phyloP scores from a whole-genome alignment of 2,888 invertebrate species.

The Podotricha telesiphe region DNA sequence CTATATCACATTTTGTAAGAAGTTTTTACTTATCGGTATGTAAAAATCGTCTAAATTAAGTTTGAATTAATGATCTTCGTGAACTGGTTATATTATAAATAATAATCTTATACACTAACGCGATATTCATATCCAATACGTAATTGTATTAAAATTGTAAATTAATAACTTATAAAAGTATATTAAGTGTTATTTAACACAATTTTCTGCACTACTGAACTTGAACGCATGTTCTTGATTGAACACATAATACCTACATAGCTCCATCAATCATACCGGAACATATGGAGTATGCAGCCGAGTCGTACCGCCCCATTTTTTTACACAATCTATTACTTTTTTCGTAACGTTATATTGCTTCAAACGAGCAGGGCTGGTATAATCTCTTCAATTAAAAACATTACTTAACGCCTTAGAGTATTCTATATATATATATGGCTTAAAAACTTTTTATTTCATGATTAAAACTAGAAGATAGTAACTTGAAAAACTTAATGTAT shows the following conservation, averaged over 20 bases:
- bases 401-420: slow-evolving; percentile 65
- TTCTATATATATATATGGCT: background rate
- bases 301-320: slow-evolving; percentile 53
- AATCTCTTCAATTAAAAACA: slow-evolving; percentile 63
- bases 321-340: slow-evolving; percentile 59
- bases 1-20: no score
- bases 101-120: background rate
- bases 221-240: slow-evolving; percentile 26
- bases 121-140: background rate
- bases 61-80: no score
- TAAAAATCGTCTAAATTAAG: no score
- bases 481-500: no score
- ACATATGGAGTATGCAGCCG: slow-evolving; percentile 45
- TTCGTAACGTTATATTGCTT: slow-evolving; percentile 63
- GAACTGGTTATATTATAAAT: no score
- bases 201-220: slow-evolving; percentile 34
- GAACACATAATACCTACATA: slow-evolving; percentile 42
- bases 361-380: slow-evolving; percentile 52
- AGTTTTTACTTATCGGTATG: no score
- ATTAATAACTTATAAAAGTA: background rate
- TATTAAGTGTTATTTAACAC: slow-evolving; percentile 16
- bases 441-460: no score
- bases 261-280: slow-evolving; percentile 53
- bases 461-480: background rate
- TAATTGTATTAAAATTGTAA: background rate